A percentile compares a stretch with the other conserved stretches of the same genome.
These are phyloP conservation scores for Pipra filicauda DNA, from an alignment of 2,113 vertebrate genomes.

Conservation along the genomic window DNA sequence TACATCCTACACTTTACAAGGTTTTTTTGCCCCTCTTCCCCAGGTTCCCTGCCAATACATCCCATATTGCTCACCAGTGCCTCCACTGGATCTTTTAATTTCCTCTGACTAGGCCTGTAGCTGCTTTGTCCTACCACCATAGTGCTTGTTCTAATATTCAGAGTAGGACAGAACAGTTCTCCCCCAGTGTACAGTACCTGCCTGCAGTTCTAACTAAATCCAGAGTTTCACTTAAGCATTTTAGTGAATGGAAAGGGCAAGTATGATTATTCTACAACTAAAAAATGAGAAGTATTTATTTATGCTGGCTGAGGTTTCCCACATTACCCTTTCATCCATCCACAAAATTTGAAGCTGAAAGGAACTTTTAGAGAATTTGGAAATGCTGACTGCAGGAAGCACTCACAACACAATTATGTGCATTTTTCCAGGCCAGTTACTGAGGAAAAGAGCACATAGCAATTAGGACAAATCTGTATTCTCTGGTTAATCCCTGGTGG, in stretches of 20 bases:
- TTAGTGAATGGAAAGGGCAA: background rate
- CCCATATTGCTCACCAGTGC: background rate
- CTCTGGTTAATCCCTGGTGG: background rate
- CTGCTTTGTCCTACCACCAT: background rate
- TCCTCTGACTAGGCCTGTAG: background rate
- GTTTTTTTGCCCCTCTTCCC: background rate
- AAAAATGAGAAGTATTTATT: background rate
- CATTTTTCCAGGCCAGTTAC: constrained; percentile 30
- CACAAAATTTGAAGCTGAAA: background rate
- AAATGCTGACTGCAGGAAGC: background rate
- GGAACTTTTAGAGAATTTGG: background rate
- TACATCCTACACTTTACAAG: background rate
- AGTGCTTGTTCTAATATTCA: background rate
- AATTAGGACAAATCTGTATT: constrained; percentile 16
- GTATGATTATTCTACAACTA: background rate
- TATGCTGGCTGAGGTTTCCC: background rate
- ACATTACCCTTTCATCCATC: background rate
- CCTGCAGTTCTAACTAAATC: background rate
- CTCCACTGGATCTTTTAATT: background rate
- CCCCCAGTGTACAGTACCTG: background rate
- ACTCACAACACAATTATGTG: background rate
- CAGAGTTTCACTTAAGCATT: background rate
- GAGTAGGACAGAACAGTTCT: background rate
- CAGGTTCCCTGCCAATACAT: background rate
- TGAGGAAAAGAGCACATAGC: background rate